Percentiles rank a stretch among this genome's conserved stretches.
Evolutionary conservation across 2,888 invertebrate species (phyloP).

Genomic region (Anticlea derivata): DNA sequence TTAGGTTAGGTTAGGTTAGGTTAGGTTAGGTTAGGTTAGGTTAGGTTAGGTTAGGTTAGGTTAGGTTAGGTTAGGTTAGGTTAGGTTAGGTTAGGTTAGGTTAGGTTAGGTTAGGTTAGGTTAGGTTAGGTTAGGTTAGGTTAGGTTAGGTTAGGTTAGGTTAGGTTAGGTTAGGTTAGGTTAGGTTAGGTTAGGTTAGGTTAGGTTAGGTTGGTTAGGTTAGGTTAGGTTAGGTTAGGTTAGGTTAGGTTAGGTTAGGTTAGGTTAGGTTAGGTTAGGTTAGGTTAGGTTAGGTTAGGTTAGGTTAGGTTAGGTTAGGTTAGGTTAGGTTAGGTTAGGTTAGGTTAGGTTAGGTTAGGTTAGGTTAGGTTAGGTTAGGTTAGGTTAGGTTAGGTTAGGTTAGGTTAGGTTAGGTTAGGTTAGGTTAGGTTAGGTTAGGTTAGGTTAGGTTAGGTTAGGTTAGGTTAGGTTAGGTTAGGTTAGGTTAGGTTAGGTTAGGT

Average conservation of each 20-base stretch:
- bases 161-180: conserved; percentile 25
- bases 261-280: conserved; percentile 33
- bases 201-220: conserved; percentile 27
- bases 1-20: conserved; percentile 29
- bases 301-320: conserved; percentile 35
- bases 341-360: conserved; percentile 39
- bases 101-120: conserved; percentile 37
- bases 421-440: conserved; percentile 32
- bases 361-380: conserved; percentile 34
- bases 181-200: conserved; percentile 30
- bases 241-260: conserved; percentile 28
- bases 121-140: conserved; percentile 34
- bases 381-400: conserved; percentile 32
- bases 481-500: conserved; percentile 32
- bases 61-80: conserved; percentile 38
- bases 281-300: conserved; percentile 31
- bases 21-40: conserved; percentile 32
- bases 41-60: conserved; percentile 35
- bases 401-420: conserved; percentile 33
- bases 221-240: conserved; percentile 26
- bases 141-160: conserved; percentile 31
- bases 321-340: conserved; percentile 39
- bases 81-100: conserved; percentile 35
- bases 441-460: conserved; percentile 31
- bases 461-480: conserved; percentile 31